Base-by-base conservation (phyloP, 2,113 vertebrate genomes). In the Pionites leucogaster region DNA sequence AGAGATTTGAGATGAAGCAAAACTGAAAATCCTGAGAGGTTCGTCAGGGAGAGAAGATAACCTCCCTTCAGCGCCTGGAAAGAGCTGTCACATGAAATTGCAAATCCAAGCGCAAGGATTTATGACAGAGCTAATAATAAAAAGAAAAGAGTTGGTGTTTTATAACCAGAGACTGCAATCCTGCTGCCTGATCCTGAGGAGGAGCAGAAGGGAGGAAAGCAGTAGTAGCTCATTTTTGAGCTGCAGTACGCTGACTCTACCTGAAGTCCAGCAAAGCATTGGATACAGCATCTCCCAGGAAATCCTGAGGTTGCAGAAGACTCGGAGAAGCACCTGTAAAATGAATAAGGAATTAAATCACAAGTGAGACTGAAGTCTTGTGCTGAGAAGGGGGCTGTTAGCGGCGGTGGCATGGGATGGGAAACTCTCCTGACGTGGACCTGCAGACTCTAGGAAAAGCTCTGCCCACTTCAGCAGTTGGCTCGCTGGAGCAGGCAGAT, bases 71-170 rank as follows among this genome's bases (percentile, higher is more conserved):
- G 33, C 69, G 82, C 42, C 69, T 87, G 89, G 80, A 71, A 96
- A 94, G 91, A 91, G 41, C 90, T 95, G 93, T 93, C 93, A 90
- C 59, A 79, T 93, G 90, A 92, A 95, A 95, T 57, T 91, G 84
- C 62, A 95, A 96, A 95, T 96, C 91, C 82, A 91, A 89, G 65
- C 2, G 4, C 3, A 11, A 91, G 90, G 87, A 94, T 96, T 96
- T 95, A 52, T 95, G 94, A 77, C 75, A 95, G 49, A 91, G 27
- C 84, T 85, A 77, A 82, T 69, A 44, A 81, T 47, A 83, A 68
- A 57, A 39, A 60, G 47, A 44, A 17, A 59, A 22, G 42, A 74
- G 29, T 9, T 87, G 35, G 11, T 92, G 88, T 93, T 93, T 95
- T 89, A 88, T 96, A 97, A 93, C 60, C 41, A 82, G 62, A 57